Base-by-base conservation (phyloP, 2,113 vertebrate genomes). In the Antennarius striatus region DNA sequence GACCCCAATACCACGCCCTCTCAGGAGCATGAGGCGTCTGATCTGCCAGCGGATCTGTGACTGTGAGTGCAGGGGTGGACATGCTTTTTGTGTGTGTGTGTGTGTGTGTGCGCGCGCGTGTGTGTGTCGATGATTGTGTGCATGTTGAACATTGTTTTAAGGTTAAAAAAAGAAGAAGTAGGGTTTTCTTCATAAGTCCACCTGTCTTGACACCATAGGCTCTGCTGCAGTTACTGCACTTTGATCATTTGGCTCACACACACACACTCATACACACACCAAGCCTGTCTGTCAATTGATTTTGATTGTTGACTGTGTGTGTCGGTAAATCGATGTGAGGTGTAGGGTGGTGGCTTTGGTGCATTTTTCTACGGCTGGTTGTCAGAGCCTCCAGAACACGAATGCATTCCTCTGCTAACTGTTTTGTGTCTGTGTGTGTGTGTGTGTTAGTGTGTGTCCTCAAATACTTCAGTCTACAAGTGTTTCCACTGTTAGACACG, bases 31-130 rank as follows among this genome's bases (percentile, higher is more conserved):
- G 97, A 97, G 96, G 91, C 94, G 96, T 59, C 94, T 99, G 90
- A 98, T 99, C 93, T 98, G 97, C 95, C 95, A 98, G 91, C 94
- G 94, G 90, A 99, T 99, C 93, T 98, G 97, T 93, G 97, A 98
- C 94, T 96, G 97, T 99, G 93, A 99, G 96, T 98, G 95, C 88
- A 89, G 93, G 92, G 89, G 89, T 61, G 66, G 91, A 91, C 85
- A 85, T 87, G 90, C 89, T 85, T 81, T 22, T 1, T 22, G 22
- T 22, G 22, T 22, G 22, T 22, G 53, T 53, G 28, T 32, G 52
- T 54, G 88, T 91, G 91, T 81, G 85, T 90, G 90, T 16, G 51
- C 40, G 58, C 62, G 39, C 55, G 45, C 64, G 60, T 73, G 51
- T 59, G 52, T 70, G 71, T 68, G 55, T 67, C 11, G 36, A 47